These are phyloP conservation scores for Acanthaster planci DNA, from an alignment of 35 echinoderm and acorn worm genomes.

Conservation along the genomic window DNA sequence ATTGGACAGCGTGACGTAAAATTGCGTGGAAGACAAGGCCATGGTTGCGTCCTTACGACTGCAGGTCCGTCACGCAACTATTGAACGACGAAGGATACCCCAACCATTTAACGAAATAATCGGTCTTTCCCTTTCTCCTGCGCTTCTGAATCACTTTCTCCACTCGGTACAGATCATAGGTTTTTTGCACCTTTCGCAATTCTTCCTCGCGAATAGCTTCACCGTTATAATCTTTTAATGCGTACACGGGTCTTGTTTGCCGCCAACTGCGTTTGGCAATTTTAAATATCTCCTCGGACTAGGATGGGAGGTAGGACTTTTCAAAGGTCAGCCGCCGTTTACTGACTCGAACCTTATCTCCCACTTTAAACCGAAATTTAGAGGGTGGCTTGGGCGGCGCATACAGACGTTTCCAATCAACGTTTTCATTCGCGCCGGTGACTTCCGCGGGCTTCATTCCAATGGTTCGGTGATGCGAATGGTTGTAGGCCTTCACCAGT, in stretches of 20 bases:
- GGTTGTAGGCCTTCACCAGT: slow-evolving; percentile 45
- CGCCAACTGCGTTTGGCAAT: background rate
- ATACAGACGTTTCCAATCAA: slow-evolving; percentile 14
- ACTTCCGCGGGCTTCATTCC: slow-evolving; percentile 42
- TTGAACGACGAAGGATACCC: no score
- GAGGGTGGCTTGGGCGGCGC: background rate
- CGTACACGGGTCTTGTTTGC: slow-evolving; percentile 26
- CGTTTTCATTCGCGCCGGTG: slow-evolving; percentile 24
- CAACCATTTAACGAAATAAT: no score
- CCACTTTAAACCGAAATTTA: slow-evolving; percentile 29
- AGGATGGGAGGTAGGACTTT: slow-evolving; percentile 51
- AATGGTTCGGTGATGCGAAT: slow-evolving; percentile 53
- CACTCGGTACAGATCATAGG: slow-evolving; percentile 31
- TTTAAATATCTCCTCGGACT: slow-evolving; percentile 48
- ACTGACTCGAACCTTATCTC: slow-evolving; percentile 35
- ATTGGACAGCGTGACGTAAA: no score
- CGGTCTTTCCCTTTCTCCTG: no score
- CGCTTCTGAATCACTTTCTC: slow-evolving; percentile 36
- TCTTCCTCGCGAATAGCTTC: slow-evolving; percentile 34
- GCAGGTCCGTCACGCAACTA: no score
- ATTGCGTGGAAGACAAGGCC: no score
- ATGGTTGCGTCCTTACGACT: no score
- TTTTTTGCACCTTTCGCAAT: slow-evolving; percentile 38
- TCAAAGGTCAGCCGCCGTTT: slow-evolving; percentile 12
- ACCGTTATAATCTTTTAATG: slow-evolving; percentile 47